phyloP scores from a whole-genome alignment of 1,140 invertebrate genomes.

The Hylyphantes graminicola region DNA sequence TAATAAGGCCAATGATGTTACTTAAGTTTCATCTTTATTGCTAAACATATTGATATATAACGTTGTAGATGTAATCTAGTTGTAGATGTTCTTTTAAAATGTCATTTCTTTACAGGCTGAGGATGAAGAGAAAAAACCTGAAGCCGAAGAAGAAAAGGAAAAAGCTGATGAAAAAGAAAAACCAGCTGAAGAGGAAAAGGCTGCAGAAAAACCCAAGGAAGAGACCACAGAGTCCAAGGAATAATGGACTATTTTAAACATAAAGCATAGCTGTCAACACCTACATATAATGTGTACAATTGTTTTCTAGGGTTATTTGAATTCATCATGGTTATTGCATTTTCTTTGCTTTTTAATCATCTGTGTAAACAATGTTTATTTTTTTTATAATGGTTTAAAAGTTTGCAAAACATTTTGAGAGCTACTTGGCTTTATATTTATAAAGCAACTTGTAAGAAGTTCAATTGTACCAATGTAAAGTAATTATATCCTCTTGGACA shows the following conservation, averaged over 20 bases:
- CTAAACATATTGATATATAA: no score
- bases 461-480: no score
- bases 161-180: slow-evolving; percentile 71
- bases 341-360: slow-evolving; percentile 1
- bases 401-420: no score
- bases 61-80: no score
- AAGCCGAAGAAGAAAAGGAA: slow-evolving; percentile 71
- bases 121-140: slow-evolving; percentile 78
- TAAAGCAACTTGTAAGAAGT: no score
- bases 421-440: no score
- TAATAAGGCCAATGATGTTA: no score
- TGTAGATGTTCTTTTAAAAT: no score
- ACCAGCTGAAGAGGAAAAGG: slow-evolving; percentile 64
- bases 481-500: no score
- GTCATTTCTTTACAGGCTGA: background rate
- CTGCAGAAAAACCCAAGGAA: slow-evolving; percentile 70
- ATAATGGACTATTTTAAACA: slow-evolving; percentile 36
- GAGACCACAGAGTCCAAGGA: slow-evolving; percentile 74
- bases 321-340: background rate
- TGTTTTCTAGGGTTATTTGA: slow-evolving; percentile 9
- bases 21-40: no score
- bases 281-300: background rate
- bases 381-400: no score
- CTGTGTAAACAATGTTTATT: no score
- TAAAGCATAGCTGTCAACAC: background rate